Base-by-base conservation (phyloP, 1,140 invertebrate species). In the Carposina sasakii region DNA sequence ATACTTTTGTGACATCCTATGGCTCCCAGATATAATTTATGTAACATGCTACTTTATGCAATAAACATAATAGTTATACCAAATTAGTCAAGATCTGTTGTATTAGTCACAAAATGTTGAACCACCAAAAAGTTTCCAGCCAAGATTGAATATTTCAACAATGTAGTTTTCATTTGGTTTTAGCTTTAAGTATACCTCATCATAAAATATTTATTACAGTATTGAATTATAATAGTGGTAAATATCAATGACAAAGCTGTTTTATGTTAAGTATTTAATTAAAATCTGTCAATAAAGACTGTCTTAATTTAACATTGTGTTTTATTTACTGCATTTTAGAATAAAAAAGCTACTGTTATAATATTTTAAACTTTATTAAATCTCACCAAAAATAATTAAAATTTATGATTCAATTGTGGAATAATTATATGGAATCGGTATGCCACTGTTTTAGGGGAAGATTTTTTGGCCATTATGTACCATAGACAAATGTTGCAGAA, bases 401-500 rank as follows among this genome's bases (percentile, higher is more conserved):
- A 28, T 5, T 28, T 28, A 28, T 28, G 24, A 12, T 6, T 6
- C 12, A 6, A 28, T 28, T 5, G 12, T 28, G 72, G 67, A 54
- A 67, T 62, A 47, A 42, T 50, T 26, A 76, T 52, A 58, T 54
- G 74, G 24, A 81, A 74, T 24, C 52, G 62, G 26, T 77, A 78
- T 48, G 63, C 57, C 10, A 71, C 26, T 21, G 50, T 53, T 57
- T 63, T 73, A 54, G 69, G 63, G 50, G 66, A 60, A 21, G 53
- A 40, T 63, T 71, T 75, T 51, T 72, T 79, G 33, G 62, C 64
- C 69, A 78, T 81, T 50, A 78, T 61, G 54, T 73, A 84, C 79
- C 76, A 84, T 12, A 81, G 58, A 44, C 70, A 75, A 9, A 78
- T 62, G 48, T 84, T 84, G 60, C 73, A 81, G 61, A 81, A 83